Conservation (phyloP, 2,113 vertebrate species). For the Eidolon helvum region DNA sequence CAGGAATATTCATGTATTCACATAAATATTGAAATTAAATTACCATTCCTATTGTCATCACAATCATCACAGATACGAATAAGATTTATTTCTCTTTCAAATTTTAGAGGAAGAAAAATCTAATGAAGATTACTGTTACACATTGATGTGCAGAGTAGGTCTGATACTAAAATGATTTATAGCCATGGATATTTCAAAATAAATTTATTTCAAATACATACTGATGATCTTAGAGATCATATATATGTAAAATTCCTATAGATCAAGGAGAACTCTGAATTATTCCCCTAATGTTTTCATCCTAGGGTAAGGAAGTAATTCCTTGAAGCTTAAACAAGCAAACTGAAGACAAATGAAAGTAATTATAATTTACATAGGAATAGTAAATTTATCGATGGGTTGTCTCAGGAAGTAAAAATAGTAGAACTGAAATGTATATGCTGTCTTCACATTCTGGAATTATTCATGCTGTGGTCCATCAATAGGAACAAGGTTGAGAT, state of each 20-base stretch:
- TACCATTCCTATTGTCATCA: constrained; percentile 17
- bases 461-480: background rate
- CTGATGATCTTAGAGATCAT: background rate
- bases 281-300: background rate
- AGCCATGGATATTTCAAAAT: constrained; percentile 7
- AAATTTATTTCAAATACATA: background rate
- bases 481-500: background rate
- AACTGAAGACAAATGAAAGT: background rate
- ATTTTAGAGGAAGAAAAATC: constrained; percentile 26
- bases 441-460: fast-evolving
- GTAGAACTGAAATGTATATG: background rate
- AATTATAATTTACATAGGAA: background rate
- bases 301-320: background rate
- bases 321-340: background rate
- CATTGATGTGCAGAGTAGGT: background rate
- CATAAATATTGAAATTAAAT: constrained; percentile 55
- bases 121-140: constrained; percentile 25
- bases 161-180: constrained; percentile 31
- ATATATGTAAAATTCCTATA: background rate
- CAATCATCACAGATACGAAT: background rate
- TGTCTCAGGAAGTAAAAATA: background rate
- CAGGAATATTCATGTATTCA: constrained; percentile 35
- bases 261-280: background rate
- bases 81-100: constrained; percentile 50
- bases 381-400: background rate